A percentile compares a stretch with the other conserved stretches of the same genome.
phyloP scores from a whole-genome alignment of 2,888 invertebrate genomes.

The Drosophila barbarae region DNA sequence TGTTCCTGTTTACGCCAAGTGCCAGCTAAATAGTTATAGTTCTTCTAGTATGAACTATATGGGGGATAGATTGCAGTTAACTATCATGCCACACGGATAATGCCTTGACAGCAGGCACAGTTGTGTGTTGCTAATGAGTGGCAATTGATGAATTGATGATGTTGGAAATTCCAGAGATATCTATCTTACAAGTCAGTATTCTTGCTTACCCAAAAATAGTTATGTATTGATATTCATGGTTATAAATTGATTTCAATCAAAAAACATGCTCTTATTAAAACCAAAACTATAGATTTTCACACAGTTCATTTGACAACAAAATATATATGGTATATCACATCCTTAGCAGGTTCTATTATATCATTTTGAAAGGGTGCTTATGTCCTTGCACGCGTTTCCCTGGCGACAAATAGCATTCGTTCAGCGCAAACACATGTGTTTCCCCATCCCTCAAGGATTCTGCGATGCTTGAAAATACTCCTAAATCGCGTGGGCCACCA shows the following conservation, averaged over 20 bases:
- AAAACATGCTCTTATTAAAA: neutral
- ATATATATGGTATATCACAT: neutral
- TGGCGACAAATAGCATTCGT: conserved; percentile 17
- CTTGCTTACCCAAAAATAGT: neutral
- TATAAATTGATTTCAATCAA: neutral
- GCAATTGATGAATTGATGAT: neutral
- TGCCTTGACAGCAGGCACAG: neutral
- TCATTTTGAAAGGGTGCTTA: conserved; percentile 1
- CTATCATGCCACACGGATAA: neutral
- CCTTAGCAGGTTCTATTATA: conserved; percentile 2
- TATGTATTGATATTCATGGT: too few species aligned
- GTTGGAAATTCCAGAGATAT: neutral
- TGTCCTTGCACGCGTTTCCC: conserved; percentile 6
- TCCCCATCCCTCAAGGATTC: conserved; percentile 4
- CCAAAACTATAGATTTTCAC: neutral
- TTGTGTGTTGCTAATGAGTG: neutral
- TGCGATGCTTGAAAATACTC: conserved; percentile 19
- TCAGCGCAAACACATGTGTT: conserved; percentile 3
- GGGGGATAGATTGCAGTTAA: neutral
- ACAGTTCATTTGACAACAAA: neutral
- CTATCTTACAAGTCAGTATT: neutral
- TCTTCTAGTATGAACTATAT: neutral
- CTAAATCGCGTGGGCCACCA: conserved; percentile 16
- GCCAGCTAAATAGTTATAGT: neutral
- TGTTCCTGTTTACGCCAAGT: conserved; percentile 5